These are phyloP conservation scores for human DNA, from an alignment of 2,113 vertebrate species.

Conservation along the genomic window DNA sequence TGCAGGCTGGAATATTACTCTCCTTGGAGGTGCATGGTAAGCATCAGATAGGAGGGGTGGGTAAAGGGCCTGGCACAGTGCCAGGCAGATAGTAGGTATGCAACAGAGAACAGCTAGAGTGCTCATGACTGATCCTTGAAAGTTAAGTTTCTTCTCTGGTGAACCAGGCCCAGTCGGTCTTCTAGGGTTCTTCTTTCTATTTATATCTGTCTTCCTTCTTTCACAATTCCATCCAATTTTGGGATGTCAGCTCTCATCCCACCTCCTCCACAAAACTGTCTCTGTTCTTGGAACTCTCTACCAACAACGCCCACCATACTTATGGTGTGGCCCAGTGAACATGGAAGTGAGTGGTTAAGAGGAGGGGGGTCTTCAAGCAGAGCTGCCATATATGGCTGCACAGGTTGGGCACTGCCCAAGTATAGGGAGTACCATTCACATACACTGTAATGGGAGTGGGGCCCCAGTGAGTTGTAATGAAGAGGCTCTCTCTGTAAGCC, in stretches of 20 bases:
- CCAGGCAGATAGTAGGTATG: background rate
- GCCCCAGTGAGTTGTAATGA: background rate
- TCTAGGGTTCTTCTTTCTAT: background rate
- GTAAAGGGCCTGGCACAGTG: too few species aligned
- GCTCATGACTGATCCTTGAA: background rate
- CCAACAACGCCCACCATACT: background rate
- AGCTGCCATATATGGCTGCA: background rate
- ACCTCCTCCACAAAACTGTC: conserved; percentile 23
- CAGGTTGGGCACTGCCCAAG: background rate
- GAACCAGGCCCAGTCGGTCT: background rate
- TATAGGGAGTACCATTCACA: background rate
- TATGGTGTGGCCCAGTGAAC: background rate
- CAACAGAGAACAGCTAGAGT: background rate
- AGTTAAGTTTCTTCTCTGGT: background rate
- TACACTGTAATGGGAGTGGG: background rate
- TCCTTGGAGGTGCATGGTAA: background rate
- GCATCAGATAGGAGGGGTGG: background rate
- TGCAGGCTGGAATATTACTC: background rate
- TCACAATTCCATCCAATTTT: background rate
- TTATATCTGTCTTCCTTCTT: background rate
- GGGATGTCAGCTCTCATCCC: background rate
- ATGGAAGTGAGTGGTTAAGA: background rate
- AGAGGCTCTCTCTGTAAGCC: background rate
- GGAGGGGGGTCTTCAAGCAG: background rate
- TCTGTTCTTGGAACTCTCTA: conserved; percentile 30